phyloP scores from a whole-genome alignment of 2,113 vertebrate species.

The Corythornis cristatus region DNA sequence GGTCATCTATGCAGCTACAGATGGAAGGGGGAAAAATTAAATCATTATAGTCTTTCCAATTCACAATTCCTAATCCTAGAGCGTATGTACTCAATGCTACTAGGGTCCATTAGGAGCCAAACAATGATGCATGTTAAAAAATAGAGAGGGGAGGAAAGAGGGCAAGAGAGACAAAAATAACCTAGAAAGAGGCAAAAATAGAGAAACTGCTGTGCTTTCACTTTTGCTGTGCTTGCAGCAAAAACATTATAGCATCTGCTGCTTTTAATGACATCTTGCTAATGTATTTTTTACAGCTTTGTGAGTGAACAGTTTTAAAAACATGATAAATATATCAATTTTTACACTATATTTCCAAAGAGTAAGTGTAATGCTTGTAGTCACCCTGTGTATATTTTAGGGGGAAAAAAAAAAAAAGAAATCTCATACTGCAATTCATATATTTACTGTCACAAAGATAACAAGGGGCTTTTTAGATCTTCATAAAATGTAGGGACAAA shows the following conservation, averaged over 20 bases:
- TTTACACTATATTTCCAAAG: not conserved
- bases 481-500: not conserved
- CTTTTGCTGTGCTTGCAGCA: not conserved
- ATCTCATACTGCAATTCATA: not conserved
- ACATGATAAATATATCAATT: not conserved
- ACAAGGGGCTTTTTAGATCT: not conserved
- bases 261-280: slow-evolving; percentile 10
- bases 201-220: not conserved
- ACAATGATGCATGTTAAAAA: not conserved
- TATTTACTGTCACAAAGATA: not conserved
- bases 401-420: not conserved
- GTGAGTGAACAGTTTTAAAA: not conserved
- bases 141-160: not conserved
- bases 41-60: not conserved
- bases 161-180: not conserved
- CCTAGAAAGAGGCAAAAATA: not conserved
- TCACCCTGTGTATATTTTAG: not conserved
- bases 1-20: not conserved
- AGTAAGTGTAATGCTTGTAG: not conserved
- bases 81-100: not conserved
- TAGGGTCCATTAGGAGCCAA: not conserved
- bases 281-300: not conserved
- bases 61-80: slow-evolving; percentile 24
- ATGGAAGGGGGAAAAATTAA: not conserved
- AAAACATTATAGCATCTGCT: slow-evolving; percentile 6